Percentiles rank a stretch among this genome's conserved stretches.
Evolutionary conservation across 1,140 invertebrate genomes (phyloP).

Genomic region (Chlorops oryzae): DNA sequence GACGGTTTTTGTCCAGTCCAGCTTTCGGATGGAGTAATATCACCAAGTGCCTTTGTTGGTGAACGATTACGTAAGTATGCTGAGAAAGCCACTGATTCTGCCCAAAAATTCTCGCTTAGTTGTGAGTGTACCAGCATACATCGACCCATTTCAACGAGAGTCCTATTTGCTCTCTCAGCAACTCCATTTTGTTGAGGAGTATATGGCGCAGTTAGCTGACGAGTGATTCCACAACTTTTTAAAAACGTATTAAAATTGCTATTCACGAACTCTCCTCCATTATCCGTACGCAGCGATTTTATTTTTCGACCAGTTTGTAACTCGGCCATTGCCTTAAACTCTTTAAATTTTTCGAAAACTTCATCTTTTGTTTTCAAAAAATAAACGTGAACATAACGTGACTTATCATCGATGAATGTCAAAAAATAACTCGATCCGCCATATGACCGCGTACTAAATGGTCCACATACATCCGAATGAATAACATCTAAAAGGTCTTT

Average conservation of each 20-base stretch:
- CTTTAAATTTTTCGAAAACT: slow-evolving; percentile 11
- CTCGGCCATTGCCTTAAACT: too few species aligned
- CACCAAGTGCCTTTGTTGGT: background rate
- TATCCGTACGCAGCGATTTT: slow-evolving; percentile 2
- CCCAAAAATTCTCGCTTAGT: slow-evolving; percentile 20
- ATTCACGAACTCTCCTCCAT: slow-evolving; percentile 1
- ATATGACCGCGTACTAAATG: background rate
- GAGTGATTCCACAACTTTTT: background rate
- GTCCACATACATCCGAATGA: background rate
- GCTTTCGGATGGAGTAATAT: background rate
- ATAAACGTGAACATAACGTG: slow-evolving; percentile 34
- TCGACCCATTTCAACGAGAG: too few species aligned
- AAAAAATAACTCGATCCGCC: slow-evolving; percentile 5
- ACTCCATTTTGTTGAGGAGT: slow-evolving; percentile 39
- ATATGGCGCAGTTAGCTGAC: slow-evolving; percentile 19
- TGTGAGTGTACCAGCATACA: slow-evolving; percentile 15
- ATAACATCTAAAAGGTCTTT: too few species aligned
- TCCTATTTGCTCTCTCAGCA: slow-evolving; percentile 27
- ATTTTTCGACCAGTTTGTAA: slow-evolving; percentile 7
- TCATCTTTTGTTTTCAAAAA: slow-evolving; percentile 31
- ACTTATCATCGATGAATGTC: slow-evolving; percentile 45
- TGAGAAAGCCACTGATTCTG: slow-evolving; percentile 22
- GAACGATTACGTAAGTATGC: slow-evolving; percentile 19
- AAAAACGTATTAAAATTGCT: background rate
- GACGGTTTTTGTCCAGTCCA: background rate